These are phyloP conservation scores for Dendrophyllia cribrosa DNA, from an alignment of 64 coral and sea anemone species.

Conservation along the genomic window DNA sequence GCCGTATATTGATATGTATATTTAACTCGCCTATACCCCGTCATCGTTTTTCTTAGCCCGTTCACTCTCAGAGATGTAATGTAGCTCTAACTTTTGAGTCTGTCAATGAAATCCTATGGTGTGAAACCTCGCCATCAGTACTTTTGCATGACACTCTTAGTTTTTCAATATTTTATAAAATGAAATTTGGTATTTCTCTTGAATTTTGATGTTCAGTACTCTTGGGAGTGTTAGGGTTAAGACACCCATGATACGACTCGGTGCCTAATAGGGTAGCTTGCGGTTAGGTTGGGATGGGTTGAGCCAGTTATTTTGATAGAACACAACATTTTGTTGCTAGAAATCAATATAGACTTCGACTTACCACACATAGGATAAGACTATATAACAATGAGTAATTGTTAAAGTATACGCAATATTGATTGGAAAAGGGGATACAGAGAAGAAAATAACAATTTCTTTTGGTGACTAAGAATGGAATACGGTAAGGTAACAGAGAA, in stretches of 20 bases:
- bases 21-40: no score
- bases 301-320: neutral
- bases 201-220: no score
- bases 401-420: neutral
- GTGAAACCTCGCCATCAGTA: no score
- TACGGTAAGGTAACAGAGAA: neutral
- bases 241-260: neutral
- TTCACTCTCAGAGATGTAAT: no score
- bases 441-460: neutral
- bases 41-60: no score
- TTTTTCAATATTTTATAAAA: no score
- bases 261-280: neutral
- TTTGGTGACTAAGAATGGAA: neutral
- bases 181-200: no score
- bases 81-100: no score
- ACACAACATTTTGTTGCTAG: neutral
- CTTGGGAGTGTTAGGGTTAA: no score
- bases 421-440: neutral
- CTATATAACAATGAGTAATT: neutral
- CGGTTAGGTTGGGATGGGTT: neutral
- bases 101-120: no score
- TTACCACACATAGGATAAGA: neutral
- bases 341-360: neutral
- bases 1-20: no score
- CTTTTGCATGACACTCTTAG: no score